A percentile compares a stretch with the other conserved stretches of the same genome.
Conservation (phyloP, 2,113 vertebrate species). For the Dicaeum eximium region DNA sequence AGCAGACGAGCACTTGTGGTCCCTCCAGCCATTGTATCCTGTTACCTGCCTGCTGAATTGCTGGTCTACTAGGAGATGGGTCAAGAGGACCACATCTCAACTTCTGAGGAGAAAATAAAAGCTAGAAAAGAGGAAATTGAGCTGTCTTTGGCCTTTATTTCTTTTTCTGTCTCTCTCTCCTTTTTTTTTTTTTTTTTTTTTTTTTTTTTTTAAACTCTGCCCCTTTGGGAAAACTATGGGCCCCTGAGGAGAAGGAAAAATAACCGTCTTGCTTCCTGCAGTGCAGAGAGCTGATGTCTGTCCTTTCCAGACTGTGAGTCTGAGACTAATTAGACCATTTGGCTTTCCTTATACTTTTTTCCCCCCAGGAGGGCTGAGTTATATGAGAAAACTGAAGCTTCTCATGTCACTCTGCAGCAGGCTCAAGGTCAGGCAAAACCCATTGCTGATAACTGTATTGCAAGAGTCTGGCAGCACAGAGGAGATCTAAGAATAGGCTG, state of each 20-base stretch:
- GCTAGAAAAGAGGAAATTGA: neutral
- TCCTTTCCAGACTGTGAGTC: neutral
- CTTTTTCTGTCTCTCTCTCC: neutral
- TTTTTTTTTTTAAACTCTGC: neutral
- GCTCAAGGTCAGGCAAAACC: conserved; percentile 25
- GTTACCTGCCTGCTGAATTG: neutral
- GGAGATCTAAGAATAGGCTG: conserved; percentile 25
- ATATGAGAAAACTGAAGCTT: conserved; percentile 1
- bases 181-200: neutral
- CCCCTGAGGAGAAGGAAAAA: neutral
- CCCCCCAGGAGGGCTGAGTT: neutral
- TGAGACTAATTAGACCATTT: conserved; percentile 42
- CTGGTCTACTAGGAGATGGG: neutral
- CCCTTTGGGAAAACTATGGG: neutral
- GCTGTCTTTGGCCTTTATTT: neutral
- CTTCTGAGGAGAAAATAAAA: neutral
- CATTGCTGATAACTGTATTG: neutral
- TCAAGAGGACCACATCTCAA: neutral
- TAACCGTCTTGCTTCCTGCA: neutral
- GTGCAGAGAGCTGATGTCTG: neutral
- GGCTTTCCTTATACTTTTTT: neutral
- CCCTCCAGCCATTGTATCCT: neutral
- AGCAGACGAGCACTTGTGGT: neutral
- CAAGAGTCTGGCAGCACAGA: neutral
- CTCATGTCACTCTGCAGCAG: neutral